Conservation (phyloP, 2,888 invertebrate species). For the Allolobophora icterica region DNA sequence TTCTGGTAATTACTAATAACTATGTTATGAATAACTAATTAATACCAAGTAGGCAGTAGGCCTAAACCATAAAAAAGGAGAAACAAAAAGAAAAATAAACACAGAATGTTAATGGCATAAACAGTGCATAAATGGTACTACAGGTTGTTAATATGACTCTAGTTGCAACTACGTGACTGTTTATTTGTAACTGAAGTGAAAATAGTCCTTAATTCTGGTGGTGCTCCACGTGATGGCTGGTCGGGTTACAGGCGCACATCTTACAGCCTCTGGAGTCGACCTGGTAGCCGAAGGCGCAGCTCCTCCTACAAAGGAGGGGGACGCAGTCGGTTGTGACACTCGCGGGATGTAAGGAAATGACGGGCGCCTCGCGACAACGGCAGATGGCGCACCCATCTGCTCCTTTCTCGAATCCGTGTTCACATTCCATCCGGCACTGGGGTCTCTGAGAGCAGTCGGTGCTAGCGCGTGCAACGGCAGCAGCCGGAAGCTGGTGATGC, state of each 20-base stretch:
- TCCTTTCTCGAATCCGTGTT: conserved; percentile 12
- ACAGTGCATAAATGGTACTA: too few relatives aligned
- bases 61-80: too few relatives aligned
- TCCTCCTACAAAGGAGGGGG: conserved; percentile 30
- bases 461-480: neutral
- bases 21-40: too few relatives aligned
- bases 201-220: too few relatives aligned
- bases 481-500: neutral
- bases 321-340: neutral
- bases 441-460: neutral
- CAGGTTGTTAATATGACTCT: too few relatives aligned
- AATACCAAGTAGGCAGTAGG: too few relatives aligned
- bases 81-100: too few relatives aligned
- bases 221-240: neutral
- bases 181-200: too few relatives aligned
- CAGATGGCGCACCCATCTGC: neutral
- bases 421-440: neutral
- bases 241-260: conserved; percentile 32
- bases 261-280: conserved; percentile 39
- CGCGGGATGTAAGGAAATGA: too few relatives aligned
- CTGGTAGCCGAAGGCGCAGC: conserved; percentile 38
- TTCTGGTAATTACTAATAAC: too few relatives aligned
- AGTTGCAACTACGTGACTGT: too few relatives aligned
- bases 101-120: too few relatives aligned
- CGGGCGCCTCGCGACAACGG: conserved; percentile 37